Base-by-base conservation (phyloP, 2,888 invertebrate genomes). In the Eucera pruinosa region DNA sequence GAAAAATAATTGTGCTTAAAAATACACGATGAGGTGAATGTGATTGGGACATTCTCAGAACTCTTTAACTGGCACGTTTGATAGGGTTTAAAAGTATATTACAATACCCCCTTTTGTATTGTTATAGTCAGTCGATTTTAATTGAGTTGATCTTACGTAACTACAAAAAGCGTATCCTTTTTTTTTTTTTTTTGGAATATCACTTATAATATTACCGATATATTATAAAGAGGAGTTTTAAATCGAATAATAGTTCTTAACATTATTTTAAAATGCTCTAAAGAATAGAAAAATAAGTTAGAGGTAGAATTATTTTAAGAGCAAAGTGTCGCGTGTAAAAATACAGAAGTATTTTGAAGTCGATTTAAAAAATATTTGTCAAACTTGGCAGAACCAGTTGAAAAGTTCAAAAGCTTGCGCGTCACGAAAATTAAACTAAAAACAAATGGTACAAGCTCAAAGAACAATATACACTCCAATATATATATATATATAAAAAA, bases 401-500 rank as follows among this genome's bases (percentile, higher is more conserved):
- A 73, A 58, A 57, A 64, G 50, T 52, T 62, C 36, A n/a, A 57
- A 50, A 36, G 30, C 18, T 36, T 23, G 1, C 4, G 11, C 33
- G 11, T 9, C 43, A 13, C 33, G 52, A 27, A 13, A 4, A 27
- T 13, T 25, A 27, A 48, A 57, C n/a, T 36, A 57, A 41, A n/a
- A 39, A 58, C 23, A 43, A n/a, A n/a, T 27, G 41, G 13, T 41
- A 58, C 13, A 43, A n/a, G 13, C 18, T 43, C 33, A 18, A 25
- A 33, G 39, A 60, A 30, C 41, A 65, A 39, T 39, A 5, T 36
- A 52, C 60, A 73, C 18, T 47, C 43, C 20, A 33, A 7, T 50
- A 2, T 15, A 5, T 11, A 33, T 11, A n/a, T 25, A 45, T 9
- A 27, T 20, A 62, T 20, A 62, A 11, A 18, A n/a, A 33, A 30